A percentile compares a stretch with the other conserved stretches of the same genome.
Evolutionary conservation across 1,140 invertebrate genomes (phyloP).

Genomic region (Drosophila asahinai): DNA sequence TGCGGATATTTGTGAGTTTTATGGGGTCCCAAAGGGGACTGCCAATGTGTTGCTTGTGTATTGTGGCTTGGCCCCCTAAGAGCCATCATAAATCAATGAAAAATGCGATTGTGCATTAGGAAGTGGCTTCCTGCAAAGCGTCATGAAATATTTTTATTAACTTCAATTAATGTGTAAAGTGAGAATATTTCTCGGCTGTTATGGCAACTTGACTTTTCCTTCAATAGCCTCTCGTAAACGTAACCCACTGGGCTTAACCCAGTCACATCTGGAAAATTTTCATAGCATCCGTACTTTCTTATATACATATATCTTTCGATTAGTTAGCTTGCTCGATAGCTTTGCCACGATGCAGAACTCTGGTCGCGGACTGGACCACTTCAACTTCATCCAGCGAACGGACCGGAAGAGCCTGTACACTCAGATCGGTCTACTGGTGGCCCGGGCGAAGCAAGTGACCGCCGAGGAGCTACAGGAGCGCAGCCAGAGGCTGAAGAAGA

Average conservation of each 20-base stretch:
- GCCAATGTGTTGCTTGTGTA: neutral
- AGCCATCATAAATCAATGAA: conserved; percentile 1
- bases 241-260: neutral
- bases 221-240: neutral
- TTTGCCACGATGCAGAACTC: conserved; percentile 48
- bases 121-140: neutral
- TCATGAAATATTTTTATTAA: too few species aligned
- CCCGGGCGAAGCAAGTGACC: conserved; percentile 53
- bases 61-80: neutral
- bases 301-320: conserved; percentile 11
- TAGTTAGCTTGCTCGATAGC: neutral
- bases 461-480: conserved; percentile 59
- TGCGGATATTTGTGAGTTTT: conserved; percentile 12
- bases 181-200: neutral
- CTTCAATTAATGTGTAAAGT: too few species aligned
- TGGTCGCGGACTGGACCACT: conserved; percentile 59
- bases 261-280: conserved; percentile 10
- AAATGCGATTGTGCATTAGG: neutral
- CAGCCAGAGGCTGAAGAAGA: conserved; percentile 40
- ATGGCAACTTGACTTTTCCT: neutral
- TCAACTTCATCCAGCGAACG: conserved; percentile 64
- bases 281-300: conserved; percentile 15
- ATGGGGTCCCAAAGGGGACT: conserved; percentile 6
- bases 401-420: conserved; percentile 72
- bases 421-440: conserved; percentile 71